Percentiles rank a stretch among this genome's conserved stretches.
phyloP scores from a whole-genome alignment of 2,888 invertebrate genomes.

The Epistrophe eligans region DNA sequence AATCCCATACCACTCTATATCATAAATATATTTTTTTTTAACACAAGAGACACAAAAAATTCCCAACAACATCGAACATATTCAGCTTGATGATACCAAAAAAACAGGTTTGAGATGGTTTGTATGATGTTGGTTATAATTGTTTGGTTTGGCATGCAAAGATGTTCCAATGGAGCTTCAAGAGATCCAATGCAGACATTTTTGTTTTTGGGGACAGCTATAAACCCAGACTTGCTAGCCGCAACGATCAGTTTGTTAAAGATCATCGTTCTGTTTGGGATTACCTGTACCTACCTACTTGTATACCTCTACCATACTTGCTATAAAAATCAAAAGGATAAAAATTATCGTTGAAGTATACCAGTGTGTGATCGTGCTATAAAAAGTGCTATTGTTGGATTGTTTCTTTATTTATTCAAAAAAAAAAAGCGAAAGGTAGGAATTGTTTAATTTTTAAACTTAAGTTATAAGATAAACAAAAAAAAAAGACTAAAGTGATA shows the following conservation, averaged over 20 bases:
- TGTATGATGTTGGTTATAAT: conserved; percentile 21
- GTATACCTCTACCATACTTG: neutral
- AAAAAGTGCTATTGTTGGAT: conserved; percentile 23
- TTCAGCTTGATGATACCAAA: conserved; percentile 60
- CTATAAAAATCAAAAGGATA: conserved; percentile 49
- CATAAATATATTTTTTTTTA: neutral
- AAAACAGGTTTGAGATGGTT: conserved; percentile 19
- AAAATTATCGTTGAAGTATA: conserved; percentile 8
- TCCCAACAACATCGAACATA: conserved; percentile 53
- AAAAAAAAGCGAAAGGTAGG: conserved; percentile 73
- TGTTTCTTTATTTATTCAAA: conserved; percentile 1
- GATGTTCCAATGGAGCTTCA: conserved; percentile 52
- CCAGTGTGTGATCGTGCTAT: conserved; percentile 44
- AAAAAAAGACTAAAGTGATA: neutral
- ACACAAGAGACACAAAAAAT: neutral
- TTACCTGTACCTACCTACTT: conserved; percentile 30
- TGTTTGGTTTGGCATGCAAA: conserved; percentile 19
- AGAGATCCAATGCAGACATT: conserved; percentile 38
- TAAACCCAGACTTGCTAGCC: conserved; percentile 83
- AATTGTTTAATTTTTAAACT: conserved; percentile 37
- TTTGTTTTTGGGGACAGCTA: conserved; percentile 83
- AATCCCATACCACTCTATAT: neutral
- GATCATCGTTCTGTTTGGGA: conserved; percentile 83
- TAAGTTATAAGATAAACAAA: conserved; percentile 9
- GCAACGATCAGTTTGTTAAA: conserved; percentile 83